Conservation (phyloP, 2,113 vertebrate genomes). For the Trogon surrucura region DNA sequence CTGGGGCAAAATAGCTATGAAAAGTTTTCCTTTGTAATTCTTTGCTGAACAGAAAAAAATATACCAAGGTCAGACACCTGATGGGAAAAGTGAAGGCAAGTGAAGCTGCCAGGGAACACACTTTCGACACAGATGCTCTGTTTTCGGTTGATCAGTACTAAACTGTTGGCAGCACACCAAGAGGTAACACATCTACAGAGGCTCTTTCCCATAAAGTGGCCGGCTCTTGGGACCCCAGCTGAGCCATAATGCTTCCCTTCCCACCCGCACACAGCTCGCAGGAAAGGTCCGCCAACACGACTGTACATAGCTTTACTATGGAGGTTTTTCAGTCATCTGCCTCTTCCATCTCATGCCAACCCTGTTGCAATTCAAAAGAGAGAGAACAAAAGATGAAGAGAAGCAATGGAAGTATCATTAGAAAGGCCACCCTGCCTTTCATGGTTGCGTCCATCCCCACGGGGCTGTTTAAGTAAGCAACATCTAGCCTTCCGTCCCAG, state of each 20-base stretch:
- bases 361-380: background rate
- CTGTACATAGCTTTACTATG: background rate
- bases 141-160: background rate
- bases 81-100: background rate
- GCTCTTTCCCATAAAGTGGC: background rate
- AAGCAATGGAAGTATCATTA: background rate
- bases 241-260: background rate
- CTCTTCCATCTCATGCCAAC: background rate
- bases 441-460: background rate
- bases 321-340: background rate
- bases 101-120: background rate
- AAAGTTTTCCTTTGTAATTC: background rate
- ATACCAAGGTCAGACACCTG: background rate
- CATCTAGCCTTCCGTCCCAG: background rate
- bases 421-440: background rate
- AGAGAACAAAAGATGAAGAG: background rate
- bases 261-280: accelerated
- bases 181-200: background rate
- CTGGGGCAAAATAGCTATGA: background rate
- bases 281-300: background rate
- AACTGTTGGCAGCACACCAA: background rate
- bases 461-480: background rate
- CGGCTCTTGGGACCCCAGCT: background rate
- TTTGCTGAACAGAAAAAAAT: background rate
- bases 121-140: background rate